Evolutionary conservation across 2,888 invertebrate genomes (phyloP).

Genomic region (Plebejus argus): DNA sequence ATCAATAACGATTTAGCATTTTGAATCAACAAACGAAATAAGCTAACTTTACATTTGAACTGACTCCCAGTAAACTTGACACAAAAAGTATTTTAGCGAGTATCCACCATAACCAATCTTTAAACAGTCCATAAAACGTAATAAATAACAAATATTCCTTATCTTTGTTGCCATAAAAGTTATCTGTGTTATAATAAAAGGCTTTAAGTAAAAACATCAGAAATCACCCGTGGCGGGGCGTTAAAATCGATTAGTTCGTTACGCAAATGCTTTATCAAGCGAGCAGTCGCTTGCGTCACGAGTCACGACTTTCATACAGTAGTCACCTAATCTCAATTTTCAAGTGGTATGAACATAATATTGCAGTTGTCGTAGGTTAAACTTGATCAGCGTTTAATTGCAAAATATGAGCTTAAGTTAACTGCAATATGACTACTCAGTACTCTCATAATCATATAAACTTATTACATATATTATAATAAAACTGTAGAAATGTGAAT

Average conservation of each 20-base stretch:
- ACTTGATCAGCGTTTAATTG: not conserved
- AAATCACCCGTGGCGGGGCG: slow-evolving; percentile 69
- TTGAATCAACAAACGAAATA: too few species aligned
- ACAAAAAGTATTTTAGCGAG: too few species aligned
- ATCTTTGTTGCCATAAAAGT: not conserved
- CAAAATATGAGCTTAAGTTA: not conserved
- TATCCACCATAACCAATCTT: not conserved
- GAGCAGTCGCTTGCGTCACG: slow-evolving; percentile 65
- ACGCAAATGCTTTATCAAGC: slow-evolving; percentile 73
- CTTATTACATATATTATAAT: too few species aligned
- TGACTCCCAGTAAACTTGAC: too few species aligned
- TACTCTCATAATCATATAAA: too few species aligned
- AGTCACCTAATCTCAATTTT: slow-evolving; percentile 56
- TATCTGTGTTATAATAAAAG: slow-evolving; percentile 18
- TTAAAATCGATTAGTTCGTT: slow-evolving; percentile 75
- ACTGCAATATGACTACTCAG: not conserved
- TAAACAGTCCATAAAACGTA: not conserved
- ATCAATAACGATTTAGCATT: too few species aligned
- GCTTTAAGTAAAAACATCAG: slow-evolving; percentile 16
- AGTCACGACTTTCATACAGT: slow-evolving; percentile 64
- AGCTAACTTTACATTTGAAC: too few species aligned
- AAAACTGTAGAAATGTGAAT: too few species aligned
- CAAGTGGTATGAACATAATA: slow-evolving; percentile 32
- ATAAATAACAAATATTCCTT: not conserved
- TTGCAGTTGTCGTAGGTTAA: slow-evolving; percentile 4